These are phyloP conservation scores for Sturnus vulgaris DNA, from an alignment of 2,113 vertebrate species.

Conservation along the genomic window DNA sequence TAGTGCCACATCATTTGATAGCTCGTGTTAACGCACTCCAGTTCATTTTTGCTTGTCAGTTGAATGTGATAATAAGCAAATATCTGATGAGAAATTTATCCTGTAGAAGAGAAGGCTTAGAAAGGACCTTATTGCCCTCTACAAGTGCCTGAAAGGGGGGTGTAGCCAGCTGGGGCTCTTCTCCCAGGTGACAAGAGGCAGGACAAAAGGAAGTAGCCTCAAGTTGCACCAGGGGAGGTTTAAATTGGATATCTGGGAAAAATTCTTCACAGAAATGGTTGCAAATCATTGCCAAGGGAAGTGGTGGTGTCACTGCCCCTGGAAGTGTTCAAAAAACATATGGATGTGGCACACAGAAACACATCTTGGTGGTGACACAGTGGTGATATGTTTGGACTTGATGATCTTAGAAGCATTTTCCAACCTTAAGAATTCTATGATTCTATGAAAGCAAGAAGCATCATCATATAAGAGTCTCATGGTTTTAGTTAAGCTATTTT, in stretches of 20 bases:
- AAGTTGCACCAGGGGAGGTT: background rate
- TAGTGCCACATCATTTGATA: background rate
- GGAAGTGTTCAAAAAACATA: background rate
- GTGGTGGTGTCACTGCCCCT: background rate
- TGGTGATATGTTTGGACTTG: background rate
- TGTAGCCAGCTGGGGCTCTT: background rate
- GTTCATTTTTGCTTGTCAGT: background rate
- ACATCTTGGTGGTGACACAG: background rate
- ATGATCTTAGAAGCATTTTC: background rate
- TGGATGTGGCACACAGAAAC: background rate
- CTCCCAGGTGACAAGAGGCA: background rate
- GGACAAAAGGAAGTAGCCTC: background rate
- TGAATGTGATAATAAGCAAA: background rate
- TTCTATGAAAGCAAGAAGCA: background rate
- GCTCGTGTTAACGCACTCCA: background rate
- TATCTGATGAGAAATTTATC: background rate
- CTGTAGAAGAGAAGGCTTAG: background rate
- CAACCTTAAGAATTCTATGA: background rate
- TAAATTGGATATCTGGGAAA: background rate
- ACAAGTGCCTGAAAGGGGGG: background rate
- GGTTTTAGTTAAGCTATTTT: background rate
- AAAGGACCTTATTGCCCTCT: no score
- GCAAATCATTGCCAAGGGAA: background rate
- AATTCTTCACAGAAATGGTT: background rate
- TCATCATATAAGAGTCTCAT: background rate